Evolutionary conservation across 1,140 invertebrate species (phyloP).

Genomic region (Stegodyphus mimosarum): DNA sequence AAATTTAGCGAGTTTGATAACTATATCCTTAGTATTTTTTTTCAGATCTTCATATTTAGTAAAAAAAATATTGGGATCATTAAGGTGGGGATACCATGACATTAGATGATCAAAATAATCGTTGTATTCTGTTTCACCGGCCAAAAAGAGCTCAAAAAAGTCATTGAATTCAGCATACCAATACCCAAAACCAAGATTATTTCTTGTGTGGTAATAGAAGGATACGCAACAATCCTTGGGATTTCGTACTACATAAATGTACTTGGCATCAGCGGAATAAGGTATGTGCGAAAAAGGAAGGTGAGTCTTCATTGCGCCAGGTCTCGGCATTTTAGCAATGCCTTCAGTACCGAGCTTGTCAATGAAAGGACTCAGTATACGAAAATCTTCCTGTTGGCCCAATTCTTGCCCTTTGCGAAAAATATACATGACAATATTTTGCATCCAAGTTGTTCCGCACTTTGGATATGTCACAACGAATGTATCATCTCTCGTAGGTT

Average conservation of each 20-base stretch:
- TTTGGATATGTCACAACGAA: slow-evolving; percentile 63
- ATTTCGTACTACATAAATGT: slow-evolving; percentile 36
- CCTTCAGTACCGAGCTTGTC: slow-evolving; percentile 23
- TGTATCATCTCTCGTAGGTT: slow-evolving; percentile 56
- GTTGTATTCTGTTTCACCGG: slow-evolving; percentile 66
- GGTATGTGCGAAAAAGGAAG: slow-evolving; percentile 16
- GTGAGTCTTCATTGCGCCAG: slow-evolving; percentile 44
- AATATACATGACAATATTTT: slow-evolving; percentile 46
- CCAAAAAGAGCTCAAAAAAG: slow-evolving; percentile 66
- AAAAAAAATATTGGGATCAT: slow-evolving; percentile 63
- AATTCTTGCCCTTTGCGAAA: slow-evolving; percentile 29
- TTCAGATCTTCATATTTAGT: slow-evolving; percentile 63
- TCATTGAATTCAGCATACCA: slow-evolving; percentile 64
- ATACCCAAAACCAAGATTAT: slow-evolving; percentile 68
- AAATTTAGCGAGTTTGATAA: slow-evolving; percentile 42
- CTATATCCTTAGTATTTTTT: neutral
- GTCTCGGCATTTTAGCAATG: slow-evolving; percentile 16
- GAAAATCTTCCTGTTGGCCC: slow-evolving; percentile 39
- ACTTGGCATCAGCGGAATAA: slow-evolving; percentile 37
- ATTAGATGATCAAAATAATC: slow-evolving; percentile 68
- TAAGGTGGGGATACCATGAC: slow-evolving; percentile 12
- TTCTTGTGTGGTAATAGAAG: slow-evolving; percentile 81
- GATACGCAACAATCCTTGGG: slow-evolving; percentile 74
- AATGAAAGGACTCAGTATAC: slow-evolving; percentile 26
- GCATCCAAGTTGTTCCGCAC: slow-evolving; percentile 63